Base-by-base conservation (phyloP, 2,888 invertebrate genomes). In the Brachypalpus laphriformis region DNA sequence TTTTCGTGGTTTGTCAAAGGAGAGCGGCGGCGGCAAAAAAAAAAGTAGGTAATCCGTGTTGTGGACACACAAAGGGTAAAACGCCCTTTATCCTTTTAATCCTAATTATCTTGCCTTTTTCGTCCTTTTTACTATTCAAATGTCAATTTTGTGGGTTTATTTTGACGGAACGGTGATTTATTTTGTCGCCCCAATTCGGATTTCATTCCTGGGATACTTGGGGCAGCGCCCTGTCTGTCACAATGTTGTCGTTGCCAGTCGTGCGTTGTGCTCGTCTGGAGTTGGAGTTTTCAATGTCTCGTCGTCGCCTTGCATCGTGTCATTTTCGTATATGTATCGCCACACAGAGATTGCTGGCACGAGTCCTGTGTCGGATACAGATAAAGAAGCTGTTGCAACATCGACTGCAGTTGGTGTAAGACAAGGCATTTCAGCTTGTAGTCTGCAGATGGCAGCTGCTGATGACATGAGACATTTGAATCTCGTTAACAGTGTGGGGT, bases 381-480 rank as follows among this genome's bases (percentile, higher is more conserved):
- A 66, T 28, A 61, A 63, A 65, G 65, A 37, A 71, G 42, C 56
- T 25, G 57, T 70, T 76, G 75, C 81, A 81, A 68, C 81, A 81
- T 61, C 37, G 28, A 18, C 37, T 81, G 45, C 68, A 56, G 37
- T 51, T 49, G 42, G 16, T 63, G 6, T 63, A 40, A 25, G 28
- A 42, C 28, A 82, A n/a, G 51, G 14, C 57, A 71, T 77, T 71
- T 18, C 51, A 78, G 77, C 68, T 78, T 78, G 83, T 82, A 65
- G 72, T 70, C 68, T 70, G 61, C 83, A 78, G 72, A 78, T 57
- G 68, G 68, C 83, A 83, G 83, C 56, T 83, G 83, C 74, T 80
- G 83, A 83, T 83, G 83, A 83, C 83, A 83, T 83, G 80, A 61
- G 56, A 83, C 80, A 83, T 82, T 82, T 77, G 77, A 82, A 82